Base-by-base conservation (phyloP, 1,140 invertebrate genomes). In the Lepidotrigona ventralis region DNA sequence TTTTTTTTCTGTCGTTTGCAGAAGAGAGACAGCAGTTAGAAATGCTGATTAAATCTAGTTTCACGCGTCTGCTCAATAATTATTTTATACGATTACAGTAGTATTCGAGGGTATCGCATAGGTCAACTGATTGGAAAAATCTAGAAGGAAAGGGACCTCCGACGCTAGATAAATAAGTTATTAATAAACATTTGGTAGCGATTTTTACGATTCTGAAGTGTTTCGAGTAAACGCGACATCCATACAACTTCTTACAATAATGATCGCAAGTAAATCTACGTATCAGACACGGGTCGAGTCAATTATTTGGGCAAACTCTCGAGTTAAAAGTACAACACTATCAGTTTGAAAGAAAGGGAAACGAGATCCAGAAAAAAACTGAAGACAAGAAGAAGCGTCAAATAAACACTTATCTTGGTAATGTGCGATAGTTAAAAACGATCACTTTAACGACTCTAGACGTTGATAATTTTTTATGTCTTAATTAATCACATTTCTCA, bases 51-150 rank as follows among this genome's bases (percentile, higher is more conserved):
- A 21, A 69, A 56, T 86, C 70, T 74, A 19, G 58, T 82, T 46
- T 74, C 23, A 23, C 51, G 75, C 54, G 17, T 3, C 63, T 56
- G 39, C 33, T 58, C 53, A 60, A 79, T 12, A 73, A 39, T 79
- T 29, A 51, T 46, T 60, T 3, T 11, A 53, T 19, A 33, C 19
- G 63, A 33, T 51, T 76, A 68, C 77, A 69, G 68, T 81, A 81
- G 75, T 80, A 78, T 89, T 69, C 33, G 79, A 88, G 89, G 87
- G 81, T 90, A 90, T 90, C 89, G 46, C 76, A 85, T 86, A 85
- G 85, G 87, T 88, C 83, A 86, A 46, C 39, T 78, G 26, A 54
- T 68, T 23, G 53, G 77, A 88, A 85, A 88, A 85, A 39, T 85
- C 66, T 79, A 19, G 80, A 85, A 83, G 39, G 73, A 88, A 88